Evolutionary conservation across 1,140 invertebrate genomes (phyloP), one percentile per base, ranked within the genome.

Genomic region (Reticulitermes speratus): DNA sequence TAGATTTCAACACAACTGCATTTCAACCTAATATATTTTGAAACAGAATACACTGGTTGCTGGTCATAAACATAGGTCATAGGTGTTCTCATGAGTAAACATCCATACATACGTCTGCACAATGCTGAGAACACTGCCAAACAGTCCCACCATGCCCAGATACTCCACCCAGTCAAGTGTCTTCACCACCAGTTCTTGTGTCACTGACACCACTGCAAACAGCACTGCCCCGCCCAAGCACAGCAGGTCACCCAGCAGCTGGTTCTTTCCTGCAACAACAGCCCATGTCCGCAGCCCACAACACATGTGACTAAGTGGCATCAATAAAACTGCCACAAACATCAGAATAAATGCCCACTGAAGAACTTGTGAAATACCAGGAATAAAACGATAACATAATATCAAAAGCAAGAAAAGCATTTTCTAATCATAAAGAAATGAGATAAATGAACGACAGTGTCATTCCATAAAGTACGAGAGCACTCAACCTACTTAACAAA

Each of bases 171-270:
- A 94, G 86, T 96, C 94, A 87, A 95, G 95, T 32, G 94, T 95
- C 90, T 97, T 96, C 25, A 97, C 95, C 83, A 96, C 94, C 90
- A 96, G 94, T 90, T 98, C 97, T 92, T 97, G 95, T 6, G 96
- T 92, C 0, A 97, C 95, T 88, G 96, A 97, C 21, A 96, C 95
- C 65, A 97, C 91, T 7, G 96, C 96, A 91, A 96, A 97, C 1
- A 97, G 91, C 21, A 96, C 92, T 2, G 96, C 96, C 30, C 96
- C 96, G n/a, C 92, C 93, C 8, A 97, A 91, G 89, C 96, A 96
- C 14, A 98, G 91, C 93, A 97, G 94, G 90, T 97, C 97, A 32
- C 97, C 97, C 6, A 97, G 93, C 23, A 97, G 91, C 87, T 95
- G 94, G 90, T 96, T 96, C 90, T 94, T 95, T 48, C 95, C 96